Conservation (phyloP, 2,113 vertebrate species). For the Ameiurus melas region DNA sequence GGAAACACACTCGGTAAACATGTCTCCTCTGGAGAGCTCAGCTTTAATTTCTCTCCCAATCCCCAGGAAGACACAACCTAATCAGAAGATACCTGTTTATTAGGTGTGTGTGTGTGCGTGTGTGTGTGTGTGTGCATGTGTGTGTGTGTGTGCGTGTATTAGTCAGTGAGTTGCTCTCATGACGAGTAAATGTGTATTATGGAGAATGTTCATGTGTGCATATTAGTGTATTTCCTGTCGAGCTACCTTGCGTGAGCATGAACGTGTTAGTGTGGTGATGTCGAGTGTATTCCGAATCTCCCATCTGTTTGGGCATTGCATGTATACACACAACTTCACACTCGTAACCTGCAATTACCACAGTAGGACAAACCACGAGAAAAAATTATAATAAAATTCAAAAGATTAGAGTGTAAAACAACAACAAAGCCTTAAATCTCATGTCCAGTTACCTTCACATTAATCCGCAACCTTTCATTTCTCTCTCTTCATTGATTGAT, state of each 20-base stretch:
- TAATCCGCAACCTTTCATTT: neutral
- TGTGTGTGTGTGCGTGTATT: slow-evolving; percentile 9
- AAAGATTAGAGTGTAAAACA: neutral
- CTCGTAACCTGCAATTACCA: neutral
- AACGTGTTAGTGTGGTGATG: neutral
- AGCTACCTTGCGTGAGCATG: neutral
- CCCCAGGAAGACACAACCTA: slow-evolving; percentile 12
- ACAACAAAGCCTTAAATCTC: neutral
- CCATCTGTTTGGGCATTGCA: neutral
- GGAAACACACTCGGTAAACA: slow-evolving; percentile 23
- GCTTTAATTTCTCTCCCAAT: slow-evolving; percentile 21
- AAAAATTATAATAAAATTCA: neutral
- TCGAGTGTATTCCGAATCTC: neutral
- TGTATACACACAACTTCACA: neutral
- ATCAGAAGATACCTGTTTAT: neutral
- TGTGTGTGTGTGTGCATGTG: slow-evolving; percentile 15
- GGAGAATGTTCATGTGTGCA: neutral
- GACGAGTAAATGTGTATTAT: neutral
- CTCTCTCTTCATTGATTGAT: neutral
- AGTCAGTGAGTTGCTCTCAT: neutral
- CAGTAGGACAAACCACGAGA: neutral
- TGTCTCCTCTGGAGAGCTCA: slow-evolving; percentile 14
- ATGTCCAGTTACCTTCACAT: neutral
- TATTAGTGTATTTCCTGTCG: neutral
- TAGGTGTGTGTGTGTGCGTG: slow-evolving; percentile 3